Percentiles rank a stretch among this genome's conserved stretches.
Conservation (phyloP, 1,140 invertebrate genomes). For the Penaeus japonicus region DNA sequence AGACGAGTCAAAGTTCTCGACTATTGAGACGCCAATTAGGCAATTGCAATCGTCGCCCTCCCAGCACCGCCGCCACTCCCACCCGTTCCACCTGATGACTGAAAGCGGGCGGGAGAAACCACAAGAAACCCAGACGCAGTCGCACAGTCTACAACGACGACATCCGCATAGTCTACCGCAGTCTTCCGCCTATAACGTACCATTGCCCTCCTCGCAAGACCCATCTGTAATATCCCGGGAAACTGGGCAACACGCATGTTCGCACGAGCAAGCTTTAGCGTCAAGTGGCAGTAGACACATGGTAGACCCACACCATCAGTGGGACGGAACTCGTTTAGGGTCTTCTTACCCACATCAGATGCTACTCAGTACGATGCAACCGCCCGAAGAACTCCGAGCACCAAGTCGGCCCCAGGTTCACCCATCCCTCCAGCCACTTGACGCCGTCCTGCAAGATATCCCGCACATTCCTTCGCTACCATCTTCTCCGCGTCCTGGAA, state of each 20-base stretch:
- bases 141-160: slow-evolving; percentile 43
- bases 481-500: slow-evolving; percentile 34
- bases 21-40: slow-evolving; percentile 45
- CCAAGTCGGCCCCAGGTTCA: background rate
- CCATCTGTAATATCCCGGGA: slow-evolving; percentile 2
- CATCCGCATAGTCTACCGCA: slow-evolving; percentile 49
- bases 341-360: slow-evolving; percentile 47
- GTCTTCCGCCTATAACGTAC: slow-evolving; percentile 57
- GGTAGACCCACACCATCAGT: background rate
- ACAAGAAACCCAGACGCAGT: slow-evolving; percentile 10
- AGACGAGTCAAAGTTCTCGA: slow-evolving; percentile 12
- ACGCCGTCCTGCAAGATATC: slow-evolving; percentile 10
- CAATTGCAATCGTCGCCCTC: slow-evolving; percentile 51
- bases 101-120: background rate
- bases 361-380: slow-evolving; percentile 56
- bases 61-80: slow-evolving; percentile 56
- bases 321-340: background rate
- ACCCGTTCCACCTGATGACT: slow-evolving; percentile 46
- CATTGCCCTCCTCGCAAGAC: slow-evolving; percentile 24
- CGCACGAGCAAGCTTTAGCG: background rate
- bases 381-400: slow-evolving; percentile 46
- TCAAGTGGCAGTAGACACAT: too few species aligned
- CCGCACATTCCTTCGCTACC: slow-evolving; percentile 24
- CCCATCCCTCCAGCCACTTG: slow-evolving; percentile 21
- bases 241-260: background rate